These are phyloP conservation scores for Drosophila nigricruria DNA, from an alignment of 2,888 invertebrate species.

Conservation along the genomic window DNA sequence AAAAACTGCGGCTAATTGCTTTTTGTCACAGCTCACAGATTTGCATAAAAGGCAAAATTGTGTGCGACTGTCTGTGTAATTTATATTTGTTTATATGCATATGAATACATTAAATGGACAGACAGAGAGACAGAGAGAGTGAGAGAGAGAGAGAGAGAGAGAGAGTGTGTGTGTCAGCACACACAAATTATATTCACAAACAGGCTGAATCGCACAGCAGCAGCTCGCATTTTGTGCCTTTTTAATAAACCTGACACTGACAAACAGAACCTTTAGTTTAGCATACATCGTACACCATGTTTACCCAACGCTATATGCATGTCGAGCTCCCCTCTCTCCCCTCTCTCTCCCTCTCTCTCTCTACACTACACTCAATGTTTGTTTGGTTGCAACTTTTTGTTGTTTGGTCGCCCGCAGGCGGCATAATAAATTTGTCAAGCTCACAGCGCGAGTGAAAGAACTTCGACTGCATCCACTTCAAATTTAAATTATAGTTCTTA, in stretches of 20 bases:
- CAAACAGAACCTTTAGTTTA: conserved; percentile 39
- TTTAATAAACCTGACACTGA: conserved; percentile 62
- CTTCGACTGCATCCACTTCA: conserved; percentile 6
- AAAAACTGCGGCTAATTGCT: conserved; percentile 77
- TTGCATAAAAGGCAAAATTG: conserved; percentile 66
- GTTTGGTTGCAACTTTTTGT: conserved; percentile 48
- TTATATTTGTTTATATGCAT: conserved; percentile 78
- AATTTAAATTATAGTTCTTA: conserved; percentile 4
- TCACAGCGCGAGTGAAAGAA: conserved; percentile 6
- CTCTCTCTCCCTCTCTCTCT: not conserved
- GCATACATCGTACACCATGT: conserved; percentile 20
- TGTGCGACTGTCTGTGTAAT: conserved; percentile 58
- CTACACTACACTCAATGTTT: conserved; percentile 20
- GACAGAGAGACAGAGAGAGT: conserved; percentile 22
- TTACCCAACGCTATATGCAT: conserved; percentile 17
- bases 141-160: not conserved
- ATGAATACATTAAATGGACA: conserved; percentile 67
- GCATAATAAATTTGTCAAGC: conserved; percentile 55
- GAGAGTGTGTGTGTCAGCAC: not conserved
- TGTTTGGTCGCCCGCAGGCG: conserved; percentile 40
- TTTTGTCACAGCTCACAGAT: conserved; percentile 67
- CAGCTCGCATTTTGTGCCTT: conserved; percentile 37
- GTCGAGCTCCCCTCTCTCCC: not conserved
- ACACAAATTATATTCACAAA: conserved; percentile 8
- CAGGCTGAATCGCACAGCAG: too few relatives aligned